phyloP scores from a whole-genome alignment of 2,797 vertebrate species.

The Phylloscopus collybita region DNA sequence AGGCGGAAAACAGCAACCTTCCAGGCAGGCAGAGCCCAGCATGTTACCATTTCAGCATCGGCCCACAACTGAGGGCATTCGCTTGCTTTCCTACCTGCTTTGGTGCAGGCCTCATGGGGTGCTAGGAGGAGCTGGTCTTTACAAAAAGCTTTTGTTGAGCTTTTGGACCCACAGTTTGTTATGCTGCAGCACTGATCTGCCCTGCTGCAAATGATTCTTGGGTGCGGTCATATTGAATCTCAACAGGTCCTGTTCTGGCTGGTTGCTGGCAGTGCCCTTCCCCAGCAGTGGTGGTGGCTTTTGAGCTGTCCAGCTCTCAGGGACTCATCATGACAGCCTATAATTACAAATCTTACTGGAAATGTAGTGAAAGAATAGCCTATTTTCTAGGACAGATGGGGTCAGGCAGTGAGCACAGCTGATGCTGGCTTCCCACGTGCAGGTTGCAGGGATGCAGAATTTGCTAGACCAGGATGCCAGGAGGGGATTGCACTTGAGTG shows the following conservation, averaged over 20 bases:
- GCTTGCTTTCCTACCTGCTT: neutral
- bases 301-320: neutral
- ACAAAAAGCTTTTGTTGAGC: neutral
- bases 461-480: neutral
- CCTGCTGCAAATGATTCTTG: neutral
- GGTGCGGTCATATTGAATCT: neutral
- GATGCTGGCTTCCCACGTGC: neutral
- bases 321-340: neutral
- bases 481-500: neutral
- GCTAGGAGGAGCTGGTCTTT: neutral
- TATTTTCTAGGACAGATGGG: neutral
- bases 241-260: neutral
- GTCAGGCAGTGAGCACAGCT: neutral
- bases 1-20: neutral
- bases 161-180: neutral
- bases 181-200: neutral
- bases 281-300: neutral
- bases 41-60: accelerated
- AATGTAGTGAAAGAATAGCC: neutral
- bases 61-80: neutral
- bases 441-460: neutral
- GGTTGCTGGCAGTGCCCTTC: neutral
- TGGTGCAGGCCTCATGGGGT: neutral
- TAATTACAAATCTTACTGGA: neutral
- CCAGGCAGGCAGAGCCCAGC: neutral